These are phyloP conservation scores for Alentia gelatinosa DNA, from an alignment of 2,888 invertebrate genomes.

Conservation along the genomic window DNA sequence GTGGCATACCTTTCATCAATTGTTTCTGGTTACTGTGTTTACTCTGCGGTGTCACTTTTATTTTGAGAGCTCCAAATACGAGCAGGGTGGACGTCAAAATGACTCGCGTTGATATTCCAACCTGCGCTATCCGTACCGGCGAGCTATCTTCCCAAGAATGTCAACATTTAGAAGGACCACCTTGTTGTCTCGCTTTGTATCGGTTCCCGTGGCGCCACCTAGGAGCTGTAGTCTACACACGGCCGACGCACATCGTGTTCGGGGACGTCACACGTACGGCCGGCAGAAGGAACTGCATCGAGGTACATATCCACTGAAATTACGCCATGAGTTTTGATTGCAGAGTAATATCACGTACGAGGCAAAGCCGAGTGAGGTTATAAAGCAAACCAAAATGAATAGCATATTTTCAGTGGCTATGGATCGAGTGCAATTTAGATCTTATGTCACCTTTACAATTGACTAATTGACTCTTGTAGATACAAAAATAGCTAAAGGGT, in stretches of 20 bases:
- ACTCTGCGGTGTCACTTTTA: neutral
- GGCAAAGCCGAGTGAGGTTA: too few relatives aligned
- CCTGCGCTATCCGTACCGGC: neutral
- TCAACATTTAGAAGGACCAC: slow-evolving; percentile 1
- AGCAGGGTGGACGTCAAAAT: neutral
- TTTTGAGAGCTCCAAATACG: neutral
- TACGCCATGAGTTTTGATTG: too few relatives aligned
- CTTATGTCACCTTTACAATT: too few relatives aligned
- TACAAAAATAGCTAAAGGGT: too few relatives aligned
- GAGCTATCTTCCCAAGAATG: neutral
- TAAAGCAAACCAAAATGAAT: too few relatives aligned
- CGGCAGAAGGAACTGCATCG: too few relatives aligned
- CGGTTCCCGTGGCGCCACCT: slow-evolving; percentile 31
- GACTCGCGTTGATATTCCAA: neutral
- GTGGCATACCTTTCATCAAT: slow-evolving; percentile 9
- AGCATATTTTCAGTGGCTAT: too few relatives aligned
- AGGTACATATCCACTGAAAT: too few relatives aligned
- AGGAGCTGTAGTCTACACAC: slow-evolving; percentile 10
- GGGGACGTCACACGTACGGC: neutral
- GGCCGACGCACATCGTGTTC: neutral
- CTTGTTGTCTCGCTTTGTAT: neutral
- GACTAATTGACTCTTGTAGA: too few relatives aligned
- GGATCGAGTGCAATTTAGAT: too few relatives aligned
- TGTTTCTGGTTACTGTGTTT: slow-evolving; percentile 1
- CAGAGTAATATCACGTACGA: too few relatives aligned